Evolutionary conservation across 1,140 invertebrate species (phyloP).

Genomic region (Caenorhabditis tropicalis): DNA sequence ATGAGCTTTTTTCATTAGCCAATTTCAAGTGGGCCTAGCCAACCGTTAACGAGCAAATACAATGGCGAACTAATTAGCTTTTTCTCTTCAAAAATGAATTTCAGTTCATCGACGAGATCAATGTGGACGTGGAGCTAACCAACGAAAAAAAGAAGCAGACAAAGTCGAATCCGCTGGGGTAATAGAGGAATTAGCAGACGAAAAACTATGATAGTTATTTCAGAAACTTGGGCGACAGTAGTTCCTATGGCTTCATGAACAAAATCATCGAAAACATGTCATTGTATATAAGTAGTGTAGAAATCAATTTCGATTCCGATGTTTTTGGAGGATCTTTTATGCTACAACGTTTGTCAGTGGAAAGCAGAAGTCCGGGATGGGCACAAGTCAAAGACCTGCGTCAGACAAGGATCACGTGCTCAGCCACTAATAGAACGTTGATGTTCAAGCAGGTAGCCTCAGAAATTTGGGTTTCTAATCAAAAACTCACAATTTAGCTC

Average conservation of each 20-base stretch:
- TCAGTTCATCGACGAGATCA: conserved; percentile 89
- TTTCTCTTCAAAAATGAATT: conserved; percentile 59
- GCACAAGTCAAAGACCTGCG: conserved; percentile 80
- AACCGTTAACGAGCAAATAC: too few species aligned
- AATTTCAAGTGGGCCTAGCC: too few species aligned
- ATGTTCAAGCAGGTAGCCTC: conserved; percentile 95
- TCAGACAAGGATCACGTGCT: conserved; percentile 88
- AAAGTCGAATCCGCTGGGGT: conserved; percentile 24
- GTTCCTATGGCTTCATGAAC: conserved; percentile 85
- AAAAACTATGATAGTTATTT: too few species aligned
- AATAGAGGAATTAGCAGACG: too few species aligned
- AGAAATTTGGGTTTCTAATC: background rate
- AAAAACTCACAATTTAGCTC: conserved; percentile 72
- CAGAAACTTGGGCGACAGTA: conserved; percentile 40
- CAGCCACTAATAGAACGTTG: conserved; percentile 84
- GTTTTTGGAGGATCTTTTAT: conserved; percentile 92
- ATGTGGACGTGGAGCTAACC: conserved; percentile 84
- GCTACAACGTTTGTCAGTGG: conserved; percentile 87
- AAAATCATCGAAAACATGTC: conserved; percentile 97
- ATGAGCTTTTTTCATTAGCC: too few species aligned
- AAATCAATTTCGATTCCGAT: conserved; percentile 89
- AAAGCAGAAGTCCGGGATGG: conserved; percentile 91
- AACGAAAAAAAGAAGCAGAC: conserved; percentile 67
- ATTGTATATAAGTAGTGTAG: conserved; percentile 89
- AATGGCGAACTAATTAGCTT: too few species aligned